Base-by-base conservation (phyloP, 1,140 invertebrate genomes). In the Caenorhabditis inopinata region DNA sequence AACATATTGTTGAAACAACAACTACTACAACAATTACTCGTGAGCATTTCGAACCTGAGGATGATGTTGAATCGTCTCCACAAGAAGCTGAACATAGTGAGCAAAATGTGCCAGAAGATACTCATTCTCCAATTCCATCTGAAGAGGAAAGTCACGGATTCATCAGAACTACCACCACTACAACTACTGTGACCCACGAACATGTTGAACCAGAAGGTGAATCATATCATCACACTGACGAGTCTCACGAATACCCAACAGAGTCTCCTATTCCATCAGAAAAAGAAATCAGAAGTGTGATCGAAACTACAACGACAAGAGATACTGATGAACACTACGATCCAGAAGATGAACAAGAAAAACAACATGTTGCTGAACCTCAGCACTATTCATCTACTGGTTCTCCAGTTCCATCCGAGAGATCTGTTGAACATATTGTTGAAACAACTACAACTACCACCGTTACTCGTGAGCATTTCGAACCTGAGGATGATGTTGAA, bases 401-500 rank as follows among this genome's bases (percentile, higher is more conserved):
- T n/a, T 68, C 23, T 9, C 38, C 23, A 49, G 38, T 62, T 74
- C 18, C 7, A 5, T 58, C 51, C 1, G 51, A 45, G 18, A 48
- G 49, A 32, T 45, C 27, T 14, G 46, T 29, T 32, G 45, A 49
- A 47, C 74, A 49, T 49, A 47, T 76, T 14, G 32, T 49, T n/a
- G 46, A 76, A 32, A 27, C 74, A 3, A 14, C 21, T 2, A 27
- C 46, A 7, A 25, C 21, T 14, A 47, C 42, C 7, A 18, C 45
- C 18, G 74, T 48, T 11, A 16, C 46, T 18, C 46, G 32, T 11
- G 49, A 74, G 16, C 29, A 14, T 14, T 32, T 27, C 35, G 9
- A 68, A 12, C 47, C 38, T 29, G 47, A 78, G 46, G 49, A 62
- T 27, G 49, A n/a, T n/a, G n/a, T n/a, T n/a, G 47, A 74, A 46